A percentile compares a stretch with the other conserved stretches of the same genome.
phyloP scores from a whole-genome alignment of 2,888 invertebrate genomes.

The Hypsopygia costalis region DNA sequence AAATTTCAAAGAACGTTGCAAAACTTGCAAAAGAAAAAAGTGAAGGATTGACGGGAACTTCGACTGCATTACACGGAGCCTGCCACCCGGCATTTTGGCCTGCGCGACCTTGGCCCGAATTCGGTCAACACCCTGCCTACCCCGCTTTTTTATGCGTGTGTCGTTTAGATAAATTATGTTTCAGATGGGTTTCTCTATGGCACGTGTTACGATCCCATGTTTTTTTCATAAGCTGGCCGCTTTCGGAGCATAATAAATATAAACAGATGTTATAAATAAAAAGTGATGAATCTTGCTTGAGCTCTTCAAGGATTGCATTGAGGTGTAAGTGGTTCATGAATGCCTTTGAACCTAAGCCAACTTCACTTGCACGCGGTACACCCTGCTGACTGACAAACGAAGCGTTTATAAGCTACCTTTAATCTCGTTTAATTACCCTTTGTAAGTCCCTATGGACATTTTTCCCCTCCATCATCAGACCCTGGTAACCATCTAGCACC shows the following conservation, averaged over 20 bases:
- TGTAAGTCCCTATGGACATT: too few species aligned
- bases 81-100: constrained; percentile 6
- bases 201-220: constrained; percentile 17
- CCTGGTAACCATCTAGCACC: too few species aligned
- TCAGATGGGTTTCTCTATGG: constrained; percentile 16
- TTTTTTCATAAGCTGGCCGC: constrained; percentile 15
- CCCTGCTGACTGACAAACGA: too few species aligned
- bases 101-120: constrained; percentile 31
- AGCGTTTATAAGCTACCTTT: too few species aligned
- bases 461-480: too few species aligned
- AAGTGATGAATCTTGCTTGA: background rate
- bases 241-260: constrained; percentile 1
- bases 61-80: constrained; percentile 4
- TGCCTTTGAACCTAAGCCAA: too few species aligned
- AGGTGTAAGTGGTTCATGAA: too few species aligned
- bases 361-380: too few species aligned
- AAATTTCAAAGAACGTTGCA: background rate
- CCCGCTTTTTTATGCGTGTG: constrained; percentile 22
- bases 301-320: too few species aligned
- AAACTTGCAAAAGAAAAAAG: constrained; percentile 1
- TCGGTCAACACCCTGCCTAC: constrained; percentile 14
- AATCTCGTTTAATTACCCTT: too few species aligned
- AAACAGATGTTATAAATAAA: constrained; percentile 1
- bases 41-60: background rate
- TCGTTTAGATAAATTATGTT: constrained; percentile 29